Evolutionary conservation across 2,888 invertebrate species (phyloP).

Genomic region (Parnassius mnemosyne): DNA sequence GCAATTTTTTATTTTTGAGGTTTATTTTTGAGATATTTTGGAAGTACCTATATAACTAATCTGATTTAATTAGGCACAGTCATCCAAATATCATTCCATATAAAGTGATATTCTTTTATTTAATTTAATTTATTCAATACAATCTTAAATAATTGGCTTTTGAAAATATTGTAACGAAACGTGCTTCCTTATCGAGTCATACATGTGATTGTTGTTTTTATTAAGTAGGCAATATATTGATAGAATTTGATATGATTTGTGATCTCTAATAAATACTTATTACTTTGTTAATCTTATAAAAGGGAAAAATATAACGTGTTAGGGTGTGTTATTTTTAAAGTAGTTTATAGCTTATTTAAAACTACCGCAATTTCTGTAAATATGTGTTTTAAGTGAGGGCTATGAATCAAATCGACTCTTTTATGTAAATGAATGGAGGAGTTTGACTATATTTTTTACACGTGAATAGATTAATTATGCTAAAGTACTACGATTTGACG

Average conservation of each 20-base stretch:
- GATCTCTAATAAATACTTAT: conserved; percentile 58
- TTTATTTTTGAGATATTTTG: too few species aligned
- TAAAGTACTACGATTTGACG: too few species aligned
- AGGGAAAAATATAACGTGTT: conserved; percentile 28
- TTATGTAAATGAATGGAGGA: conserved; percentile 17
- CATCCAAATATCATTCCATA: background rate
- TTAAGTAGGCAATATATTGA: conserved; percentile 43
- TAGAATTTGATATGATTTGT: conserved; percentile 53
- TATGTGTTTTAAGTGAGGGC: background rate
- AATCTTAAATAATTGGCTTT: background rate
- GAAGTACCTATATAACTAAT: too few species aligned
- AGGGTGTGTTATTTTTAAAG: conserved; percentile 10
- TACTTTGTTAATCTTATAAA: conserved; percentile 50
- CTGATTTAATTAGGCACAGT: too few species aligned
- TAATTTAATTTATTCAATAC: background rate
- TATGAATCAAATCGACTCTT: conserved; percentile 13
- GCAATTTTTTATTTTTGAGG: too few species aligned
- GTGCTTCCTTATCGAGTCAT: conserved; percentile 31
- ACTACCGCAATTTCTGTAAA: conserved; percentile 15
- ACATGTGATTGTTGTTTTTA: conserved; percentile 28
- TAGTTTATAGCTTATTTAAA: conserved; percentile 3
- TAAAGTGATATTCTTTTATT: background rate
- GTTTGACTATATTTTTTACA: conserved; percentile 17
- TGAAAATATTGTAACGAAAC: conserved; percentile 5
- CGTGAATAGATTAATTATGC: too few species aligned